Evolutionary conservation across 2,113 vertebrate genomes (phyloP), one percentile per base, ranked within the genome.

Genomic region (Sylvicapra grimmia): DNA sequence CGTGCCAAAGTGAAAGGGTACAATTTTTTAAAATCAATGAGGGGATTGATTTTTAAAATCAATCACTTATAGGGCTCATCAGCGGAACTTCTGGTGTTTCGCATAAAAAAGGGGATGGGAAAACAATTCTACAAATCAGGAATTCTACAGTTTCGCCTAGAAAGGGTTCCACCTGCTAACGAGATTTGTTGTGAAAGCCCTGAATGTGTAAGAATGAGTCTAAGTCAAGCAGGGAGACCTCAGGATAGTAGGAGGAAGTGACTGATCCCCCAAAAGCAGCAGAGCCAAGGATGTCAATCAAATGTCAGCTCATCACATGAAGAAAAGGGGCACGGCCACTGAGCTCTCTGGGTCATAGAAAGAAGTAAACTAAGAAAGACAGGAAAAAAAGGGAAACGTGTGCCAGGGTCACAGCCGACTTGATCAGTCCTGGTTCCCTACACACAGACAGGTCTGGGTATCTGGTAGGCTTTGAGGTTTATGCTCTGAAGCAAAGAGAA

Each of bases 1-100:
- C 51, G 15, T 85, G 75, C 58, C 19, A 0, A 23, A 94, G 85
- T 25, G 10, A 97, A 85, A 95, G 40, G 53, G 75, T 89, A 86
- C 6, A 65, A 86, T 91, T 97, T 97, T 96, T 97, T 56, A 33
- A 96, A 96, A 96, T 95, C 75, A 96, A 53, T 89, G 80, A 92
- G 27, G 19, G 8, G 40, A 13, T n/a, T n/a, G n/a, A n/a, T n/a
- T n/a, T n/a, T n/a, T n/a, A n/a, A n/a, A n/a, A n/a, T n/a, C n/a
- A 86, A 68, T 63, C 85, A 94, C 82, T 94, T 77, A 59, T 0
- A 96, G 85, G 31, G 21, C 40, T 90, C 68, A 87, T 61, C 90
- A 79, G n/a, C 15, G 8, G 86, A 96, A 87, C 75, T 96, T 86
- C 75, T 97, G 92, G 84, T 56, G 44, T 90, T 82, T 82, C 83